Evolutionary conservation across 2,113 vertebrate species (phyloP), one percentile per base, ranked within the genome.

Genomic region (Bubalus kerabau): DNA sequence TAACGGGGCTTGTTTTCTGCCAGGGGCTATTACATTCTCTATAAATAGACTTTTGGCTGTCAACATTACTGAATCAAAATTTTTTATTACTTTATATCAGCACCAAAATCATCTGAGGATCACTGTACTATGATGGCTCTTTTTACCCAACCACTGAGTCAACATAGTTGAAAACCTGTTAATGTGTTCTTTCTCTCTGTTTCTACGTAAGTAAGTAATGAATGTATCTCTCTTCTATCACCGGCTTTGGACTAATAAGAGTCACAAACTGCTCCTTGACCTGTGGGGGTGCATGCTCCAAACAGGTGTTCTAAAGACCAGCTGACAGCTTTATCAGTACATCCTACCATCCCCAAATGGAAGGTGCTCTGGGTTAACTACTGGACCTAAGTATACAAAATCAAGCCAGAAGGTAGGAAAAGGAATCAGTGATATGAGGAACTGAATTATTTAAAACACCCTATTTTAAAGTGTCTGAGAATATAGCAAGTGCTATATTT

Each of bases 21-120:
- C 76, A 90, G 87, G 36, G 30, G 30, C n/a, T 96, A 78, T 89
- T 95, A 56, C 83, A 86, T 95, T 57, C 64, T 93, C 78, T 94
- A 54, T 67, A 95, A 95, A 96, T 57, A 89, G 74, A 14, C 2
- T 71, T 94, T 84, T 67, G n/a, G 36, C 84, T 90, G 52, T 90
- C 91, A 85, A 40, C 80, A 94, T 83, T 13, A 17, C 46, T 56
- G 52, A 96, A 84, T n/a, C 74, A 62, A 87, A 84, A 85, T n/a
- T 92, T 91, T 71, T 56, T 84, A 81, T 6, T 84, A 54, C 7
- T 14, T 91, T 30, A 32, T 52, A 64, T 43, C 15, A 57, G 40
- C 7, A 67, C 36, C 32, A 48, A 56, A 16, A 52, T 82, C 13
- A 32, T 56, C 28, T 40, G 17, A 6, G 57, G 84, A 56, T 57